Evolutionary conservation across 2,113 vertebrate genomes (phyloP), one percentile per base, ranked within the genome.

Genomic region (Blennius ocellaris): DNA sequence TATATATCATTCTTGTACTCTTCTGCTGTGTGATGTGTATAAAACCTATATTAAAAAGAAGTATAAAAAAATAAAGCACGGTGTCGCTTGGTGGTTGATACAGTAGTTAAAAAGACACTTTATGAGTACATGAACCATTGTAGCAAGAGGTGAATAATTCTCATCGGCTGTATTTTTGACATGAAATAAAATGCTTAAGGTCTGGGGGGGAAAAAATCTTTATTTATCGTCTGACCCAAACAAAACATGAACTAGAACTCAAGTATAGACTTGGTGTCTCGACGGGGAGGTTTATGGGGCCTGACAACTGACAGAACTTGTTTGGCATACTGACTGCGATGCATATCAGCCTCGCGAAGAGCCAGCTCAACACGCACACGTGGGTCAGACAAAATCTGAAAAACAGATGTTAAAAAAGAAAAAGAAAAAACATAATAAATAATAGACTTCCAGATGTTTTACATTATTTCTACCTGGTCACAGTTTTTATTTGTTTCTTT

Each of bases 341-440:
- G 96, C 84, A 99, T 94, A 58, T 96, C 97, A 17, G 95, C 97
- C 72, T 95, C 92, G 53, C 96, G 92, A 36, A 99, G 95, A 1
- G 96, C 96, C 47, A 95, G 90, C 78, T 99, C 96, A 0, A 96
- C 86, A 55, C 95, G 94, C 51, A 99, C 83, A 78, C 97, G 94
- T 7, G 94, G 95, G 78, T 99, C 97, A 76, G 96, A 94, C 81
- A 95, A 86, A 64, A 99, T 95, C 97, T 99, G 93, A 67, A 81
- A 76, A 78, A 88, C 38, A 88, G 50, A 77, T 49, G 6, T 43
- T 2, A 6, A n/a, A 16, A 58, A 17, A 51, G 14, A 43, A 14
- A 11, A 14, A n/a, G n/a, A n/a, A 15, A 49, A 17, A 45, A 30
- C 11, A 21, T 11, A 49, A 10, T 69, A 11, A 73, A 81, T 58